Evolutionary conservation across 2,888 invertebrate genomes (phyloP), one percentile per base, ranked within the genome.

Genomic region (Pegoplata infirma): DNA sequence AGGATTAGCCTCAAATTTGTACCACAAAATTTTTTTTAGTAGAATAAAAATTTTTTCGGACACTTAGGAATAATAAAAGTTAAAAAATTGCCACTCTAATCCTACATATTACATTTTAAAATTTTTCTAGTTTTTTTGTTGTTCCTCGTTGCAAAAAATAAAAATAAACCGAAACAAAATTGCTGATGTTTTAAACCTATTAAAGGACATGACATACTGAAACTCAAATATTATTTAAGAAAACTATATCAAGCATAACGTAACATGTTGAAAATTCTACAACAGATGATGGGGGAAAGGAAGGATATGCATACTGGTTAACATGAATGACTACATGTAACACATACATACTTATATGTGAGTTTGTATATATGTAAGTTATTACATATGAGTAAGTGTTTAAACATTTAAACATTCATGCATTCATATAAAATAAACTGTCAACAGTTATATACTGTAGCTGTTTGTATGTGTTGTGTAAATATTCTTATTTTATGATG

Each of bases 401-500:
- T n/a, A n/a, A n/a, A n/a, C n/a, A n/a, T n/a, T 32, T 32, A 32
- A 32, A 7, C 1, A 10, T 10, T 63, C 32, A 32, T 40, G n/a
- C 7, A 32, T 44, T 56, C 56, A 21, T 32, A 67, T 47, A 49
- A 67, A 67, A 67, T 47, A 64, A 64, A 49, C 63, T 72, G 49
- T 58, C 72, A 56, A 59, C 59, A 46, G 23, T 46, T 59, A 23
- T 46, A 46, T 23, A 51, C 51, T 23, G 6, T n/a, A 2, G 7
- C 8, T 56, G 16, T n/a, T n/a, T n/a, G n/a, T 12, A n/a, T 47
- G 36, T 3, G 17, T 17, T 28, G 16, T 25, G 14, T 12, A 46
- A 46, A 25, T 44, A 12, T 53, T 28, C 17, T 71, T 53, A 14
- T 59, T 67, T 67, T 74, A 74, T 59, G 58, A 67, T 59, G 46